Percentiles rank a stretch among this genome's conserved stretches.
phyloP scores from a whole-genome alignment of 2,113 vertebrate genomes.

The Aramus guarauna region DNA sequence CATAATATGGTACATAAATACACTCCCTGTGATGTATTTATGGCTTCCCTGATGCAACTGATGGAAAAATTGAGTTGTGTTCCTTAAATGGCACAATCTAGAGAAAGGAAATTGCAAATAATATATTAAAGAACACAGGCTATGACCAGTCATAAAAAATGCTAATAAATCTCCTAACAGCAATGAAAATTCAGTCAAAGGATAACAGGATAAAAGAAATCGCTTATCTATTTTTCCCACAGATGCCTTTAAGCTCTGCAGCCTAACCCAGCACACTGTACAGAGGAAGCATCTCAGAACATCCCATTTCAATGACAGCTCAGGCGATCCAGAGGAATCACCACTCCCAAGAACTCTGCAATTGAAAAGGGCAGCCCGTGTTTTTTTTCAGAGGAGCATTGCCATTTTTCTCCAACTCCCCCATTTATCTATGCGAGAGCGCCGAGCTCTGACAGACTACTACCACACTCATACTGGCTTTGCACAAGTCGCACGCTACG shows the following conservation, averaged over 20 bases:
- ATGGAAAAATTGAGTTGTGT: conserved; percentile 37
- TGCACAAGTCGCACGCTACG: fast-evolving
- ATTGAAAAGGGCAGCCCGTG: fast-evolving
- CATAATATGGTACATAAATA: conserved; percentile 6
- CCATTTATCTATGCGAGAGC: fast-evolving
- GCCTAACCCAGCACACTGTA: not conserved
- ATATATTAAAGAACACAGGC: conserved; percentile 45
- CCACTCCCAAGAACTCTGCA: not conserved
- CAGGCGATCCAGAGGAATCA: not conserved
- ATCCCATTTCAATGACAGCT: not conserved
- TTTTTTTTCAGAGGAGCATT: fast-evolving
- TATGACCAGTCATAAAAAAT: conserved; percentile 40
- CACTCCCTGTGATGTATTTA: conserved; percentile 23
- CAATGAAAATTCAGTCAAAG: conserved; percentile 4
- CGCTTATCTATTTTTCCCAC: not conserved
- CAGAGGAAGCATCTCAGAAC: not conserved
- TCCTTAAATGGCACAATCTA: conserved; percentile 26
- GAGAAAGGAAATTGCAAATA: conserved; percentile 60
- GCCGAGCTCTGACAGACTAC: not conserved
- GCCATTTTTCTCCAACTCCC: not conserved
- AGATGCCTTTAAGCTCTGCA: not conserved
- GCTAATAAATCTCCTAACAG: conserved; percentile 48
- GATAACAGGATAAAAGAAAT: not conserved
- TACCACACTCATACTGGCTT: fast-evolving
- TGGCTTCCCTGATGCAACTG: conserved; percentile 29